phyloP scores from a whole-genome alignment of 2,113 vertebrate species.

The Pangasianodon gigas region DNA sequence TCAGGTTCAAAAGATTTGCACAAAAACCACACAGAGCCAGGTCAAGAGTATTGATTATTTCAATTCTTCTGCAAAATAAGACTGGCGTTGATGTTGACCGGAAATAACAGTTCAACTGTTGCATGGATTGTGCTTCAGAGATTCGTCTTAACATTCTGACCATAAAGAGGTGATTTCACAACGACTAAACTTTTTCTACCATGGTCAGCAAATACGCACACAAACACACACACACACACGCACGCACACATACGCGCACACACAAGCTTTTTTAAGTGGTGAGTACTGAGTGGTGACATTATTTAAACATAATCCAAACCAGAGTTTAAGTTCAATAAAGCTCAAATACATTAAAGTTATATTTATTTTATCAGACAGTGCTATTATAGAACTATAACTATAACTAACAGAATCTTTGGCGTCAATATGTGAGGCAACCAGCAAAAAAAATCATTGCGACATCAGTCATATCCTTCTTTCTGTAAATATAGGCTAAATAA shows the following conservation, averaged over 20 bases:
- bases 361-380: constrained; percentile 40
- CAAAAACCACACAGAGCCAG: constrained; percentile 13
- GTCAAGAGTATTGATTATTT: constrained; percentile 35
- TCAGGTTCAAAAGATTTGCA: not conserved
- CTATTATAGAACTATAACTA: constrained; percentile 51
- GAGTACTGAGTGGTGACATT: constrained; percentile 6
- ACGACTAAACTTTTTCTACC: not conserved
- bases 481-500: constrained; percentile 58
- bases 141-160: constrained; percentile 25
- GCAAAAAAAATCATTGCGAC: constrained; percentile 44
- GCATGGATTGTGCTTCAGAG: constrained; percentile 46
- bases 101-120: constrained; percentile 72
- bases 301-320: not conserved
- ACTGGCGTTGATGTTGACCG: constrained; percentile 24
- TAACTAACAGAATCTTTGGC: constrained; percentile 70
- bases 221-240: not conserved
- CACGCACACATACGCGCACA: not conserved
- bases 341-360: constrained; percentile 18
- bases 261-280: not conserved
- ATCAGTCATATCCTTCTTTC: constrained; percentile 14
- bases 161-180: not conserved
- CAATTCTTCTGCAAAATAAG: constrained; percentile 27
- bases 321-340: constrained; percentile 12
- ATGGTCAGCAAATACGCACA: not conserved
- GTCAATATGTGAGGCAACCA: constrained; percentile 49